Base-by-base conservation (phyloP, 2,113 vertebrate genomes). In the Irena cyanogastra region DNA sequence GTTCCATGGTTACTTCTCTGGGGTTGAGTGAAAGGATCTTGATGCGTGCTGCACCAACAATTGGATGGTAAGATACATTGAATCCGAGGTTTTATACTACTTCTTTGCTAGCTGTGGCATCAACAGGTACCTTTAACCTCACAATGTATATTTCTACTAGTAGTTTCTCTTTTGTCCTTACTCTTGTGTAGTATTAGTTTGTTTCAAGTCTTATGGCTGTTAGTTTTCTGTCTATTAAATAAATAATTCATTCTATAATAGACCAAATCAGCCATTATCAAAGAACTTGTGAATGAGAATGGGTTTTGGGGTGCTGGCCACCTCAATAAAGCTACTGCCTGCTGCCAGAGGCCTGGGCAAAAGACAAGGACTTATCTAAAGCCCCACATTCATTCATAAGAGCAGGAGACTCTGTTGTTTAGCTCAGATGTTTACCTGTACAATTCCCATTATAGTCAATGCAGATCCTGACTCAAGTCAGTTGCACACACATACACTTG, bases 141-240 rank as follows among this genome's bases (percentile, higher is more conserved):
- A 0, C 0, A 2, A 5, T 63, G 35, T 15, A 21, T 41, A 16
- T 33, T 41, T 33, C 22, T 63, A 13, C 37, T n/a, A 16, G 23
- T 21, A 27, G 17, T 50, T 33, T 41, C 10, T 41, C n/a, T n/a
- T 52, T 63, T 41, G 10, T 42, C 37, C 23, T 63, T n/a, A 52
- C 41, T 52, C 45, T 37, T 78, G 24, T 52, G 37, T 28, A 78
- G 33, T 35, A 45, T 13, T 35, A 74, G 37, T n/a, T 64, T 52
- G 23, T n/a, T 52, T 64, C 31, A 52, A 78, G 7, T n/a, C 47
- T 42, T 64, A 64, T n/a, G 30, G 13, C 22, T 21, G 8, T 41
- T 50, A 6, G 30, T 52, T 52, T 52, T 52, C 18, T 78, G 30
- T 64, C 37, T 22, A 64, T 42, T 52, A 42, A 63, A 52, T 42